A percentile compares a stretch with the other conserved stretches of the same genome.
These are phyloP conservation scores for Carabus problematicus DNA, from an alignment of 2,888 invertebrate genomes.

Conservation along the genomic window DNA sequence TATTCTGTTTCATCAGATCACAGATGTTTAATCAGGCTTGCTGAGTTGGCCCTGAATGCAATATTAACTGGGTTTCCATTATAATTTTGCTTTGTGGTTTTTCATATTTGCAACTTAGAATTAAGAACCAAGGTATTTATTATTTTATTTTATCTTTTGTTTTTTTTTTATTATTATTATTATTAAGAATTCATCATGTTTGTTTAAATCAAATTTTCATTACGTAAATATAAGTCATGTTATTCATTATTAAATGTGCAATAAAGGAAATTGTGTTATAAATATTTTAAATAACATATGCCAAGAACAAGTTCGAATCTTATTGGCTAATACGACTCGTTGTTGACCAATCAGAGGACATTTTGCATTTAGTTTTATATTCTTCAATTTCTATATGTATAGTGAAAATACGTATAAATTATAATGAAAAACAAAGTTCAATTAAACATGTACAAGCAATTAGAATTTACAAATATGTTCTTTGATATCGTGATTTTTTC, in stretches of 20 bases:
- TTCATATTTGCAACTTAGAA: constrained; percentile 14
- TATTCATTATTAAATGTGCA: constrained; percentile 6
- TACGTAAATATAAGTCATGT: neutral
- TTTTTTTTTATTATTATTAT: constrained; percentile 23
- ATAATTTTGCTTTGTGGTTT: constrained; percentile 12
- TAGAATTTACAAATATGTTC: neutral
- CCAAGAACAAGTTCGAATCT: too few relatives aligned
- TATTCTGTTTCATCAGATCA: too few relatives aligned
- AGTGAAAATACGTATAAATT: constrained; percentile 1
- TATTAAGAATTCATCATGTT: neutral
- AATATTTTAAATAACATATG: neutral
- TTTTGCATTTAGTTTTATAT: too few relatives aligned
- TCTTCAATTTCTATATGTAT: neutral
- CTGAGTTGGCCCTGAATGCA: neutral
- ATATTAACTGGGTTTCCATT: constrained; percentile 3
- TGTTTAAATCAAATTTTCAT: constrained; percentile 2
- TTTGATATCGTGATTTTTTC: neutral
- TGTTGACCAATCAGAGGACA: too few relatives aligned
- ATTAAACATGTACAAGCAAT: neutral
- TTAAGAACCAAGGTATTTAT: constrained; percentile 23
- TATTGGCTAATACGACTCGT: too few relatives aligned
- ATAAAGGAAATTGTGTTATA: neutral
- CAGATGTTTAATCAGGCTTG: too few relatives aligned
- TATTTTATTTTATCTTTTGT: constrained; percentile 18
- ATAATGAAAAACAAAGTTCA: neutral